A percentile compares a stretch with the other conserved stretches of the same genome.
These are phyloP conservation scores for Deroptyus accipitrinus DNA, from an alignment of 2,113 vertebrate species.

Conservation along the genomic window DNA sequence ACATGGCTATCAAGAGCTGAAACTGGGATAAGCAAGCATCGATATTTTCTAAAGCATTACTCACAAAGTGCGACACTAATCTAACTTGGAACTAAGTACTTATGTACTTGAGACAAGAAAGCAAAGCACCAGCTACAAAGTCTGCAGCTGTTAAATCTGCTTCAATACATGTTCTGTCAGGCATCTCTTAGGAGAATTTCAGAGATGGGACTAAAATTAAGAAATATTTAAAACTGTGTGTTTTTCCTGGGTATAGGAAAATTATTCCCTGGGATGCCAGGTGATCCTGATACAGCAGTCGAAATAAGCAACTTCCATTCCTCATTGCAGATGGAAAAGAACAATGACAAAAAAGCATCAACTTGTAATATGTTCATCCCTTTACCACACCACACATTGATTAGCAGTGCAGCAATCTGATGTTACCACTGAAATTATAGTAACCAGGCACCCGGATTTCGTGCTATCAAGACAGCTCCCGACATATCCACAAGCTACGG, in stretches of 20 bases:
- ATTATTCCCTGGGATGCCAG: not conserved
- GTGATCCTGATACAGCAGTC: not conserved
- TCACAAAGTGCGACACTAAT: not conserved
- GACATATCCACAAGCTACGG: not conserved
- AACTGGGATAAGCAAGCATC: not conserved
- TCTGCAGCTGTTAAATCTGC: not conserved
- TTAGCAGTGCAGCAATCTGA: not conserved
- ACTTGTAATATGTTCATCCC: not conserved
- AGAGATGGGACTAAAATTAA: not conserved
- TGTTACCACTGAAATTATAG: not conserved
- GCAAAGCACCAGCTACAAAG: not conserved
- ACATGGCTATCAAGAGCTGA: not conserved
- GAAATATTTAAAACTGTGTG: not conserved
- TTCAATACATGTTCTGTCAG: not conserved
- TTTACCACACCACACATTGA: fast-evolving
- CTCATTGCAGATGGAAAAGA: not conserved
- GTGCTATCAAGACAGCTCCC: not conserved
- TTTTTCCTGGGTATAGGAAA: not conserved
- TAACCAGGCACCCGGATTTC: not conserved
- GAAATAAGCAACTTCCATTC: not conserved
- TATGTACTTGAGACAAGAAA: not conserved
- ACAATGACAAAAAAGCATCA: not conserved
- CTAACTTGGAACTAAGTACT: not conserved
- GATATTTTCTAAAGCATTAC: not conserved
- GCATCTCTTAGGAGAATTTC: not conserved